A percentile compares a stretch with the other conserved stretches of the same genome.
Evolutionary conservation across 2,113 vertebrate genomes (phyloP).

Genomic region (Mixornis gularis): DNA sequence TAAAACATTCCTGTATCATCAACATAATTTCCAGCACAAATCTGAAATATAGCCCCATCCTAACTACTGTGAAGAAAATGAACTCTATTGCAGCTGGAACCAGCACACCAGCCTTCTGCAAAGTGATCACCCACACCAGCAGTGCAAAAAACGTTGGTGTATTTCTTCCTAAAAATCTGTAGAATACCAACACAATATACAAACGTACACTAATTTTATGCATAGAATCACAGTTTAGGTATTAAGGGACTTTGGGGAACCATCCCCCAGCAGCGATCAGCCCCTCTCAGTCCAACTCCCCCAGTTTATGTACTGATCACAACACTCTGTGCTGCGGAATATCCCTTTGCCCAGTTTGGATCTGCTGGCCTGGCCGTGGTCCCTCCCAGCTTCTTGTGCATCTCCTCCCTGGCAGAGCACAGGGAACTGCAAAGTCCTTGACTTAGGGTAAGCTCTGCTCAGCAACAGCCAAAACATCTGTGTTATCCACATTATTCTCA

Average conservation of each 20-base stretch:
- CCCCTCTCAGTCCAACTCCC: not conserved
- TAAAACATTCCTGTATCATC: not conserved
- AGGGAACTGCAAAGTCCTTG: not conserved
- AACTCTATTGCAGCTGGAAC: not conserved
- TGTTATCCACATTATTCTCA: not conserved
- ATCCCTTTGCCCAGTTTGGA: not conserved
- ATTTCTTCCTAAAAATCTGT: not conserved
- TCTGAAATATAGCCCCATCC: not conserved
- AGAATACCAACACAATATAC: not conserved
- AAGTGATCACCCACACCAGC: not conserved
- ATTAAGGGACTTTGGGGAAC: not conserved
- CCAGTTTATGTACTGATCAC: not conserved
- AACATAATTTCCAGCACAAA: not conserved
- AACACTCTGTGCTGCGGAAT: too few species aligned
- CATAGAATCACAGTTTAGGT: not conserved
- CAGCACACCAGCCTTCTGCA: not conserved
- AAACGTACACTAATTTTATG: not conserved
- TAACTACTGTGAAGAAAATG: not conserved
- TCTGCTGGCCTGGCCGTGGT: not conserved
- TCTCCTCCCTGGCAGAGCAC: not conserved
- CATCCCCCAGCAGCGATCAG: not conserved
- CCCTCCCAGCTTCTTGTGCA: not conserved
- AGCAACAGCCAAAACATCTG: not conserved
- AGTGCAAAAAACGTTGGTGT: accelerated
- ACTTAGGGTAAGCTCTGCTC: not conserved